These are phyloP conservation scores for Lethrus apterus DNA, from an alignment of 1,140 invertebrate species.

Conservation along the genomic window DNA sequence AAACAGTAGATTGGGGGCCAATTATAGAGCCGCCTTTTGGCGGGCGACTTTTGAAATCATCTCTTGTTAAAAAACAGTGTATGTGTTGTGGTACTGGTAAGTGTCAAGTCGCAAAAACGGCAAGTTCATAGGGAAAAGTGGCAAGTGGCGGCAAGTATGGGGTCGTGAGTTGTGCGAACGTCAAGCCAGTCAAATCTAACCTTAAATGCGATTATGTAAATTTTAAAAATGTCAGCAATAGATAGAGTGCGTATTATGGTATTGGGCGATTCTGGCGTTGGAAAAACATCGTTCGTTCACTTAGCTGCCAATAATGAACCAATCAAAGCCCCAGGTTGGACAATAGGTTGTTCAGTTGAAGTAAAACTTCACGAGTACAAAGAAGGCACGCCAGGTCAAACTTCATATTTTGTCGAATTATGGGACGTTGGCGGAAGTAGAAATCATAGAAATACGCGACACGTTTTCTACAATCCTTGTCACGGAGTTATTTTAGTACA, in stretches of 20 bases:
- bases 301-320: slow-evolving; percentile 83
- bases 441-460: slow-evolving; percentile 82
- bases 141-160: too few relatives aligned
- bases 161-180: too few relatives aligned
- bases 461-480: slow-evolving; percentile 87
- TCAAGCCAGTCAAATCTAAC: too few relatives aligned
- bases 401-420: slow-evolving; percentile 88
- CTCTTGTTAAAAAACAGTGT: too few relatives aligned
- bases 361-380: slow-evolving; percentile 94
- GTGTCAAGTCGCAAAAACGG: too few relatives aligned
- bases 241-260: slow-evolving; percentile 88
- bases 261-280: slow-evolving; percentile 93
- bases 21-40: too few relatives aligned
- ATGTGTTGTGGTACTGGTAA: too few relatives aligned
- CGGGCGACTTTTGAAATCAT: too few relatives aligned
- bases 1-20: too few relatives aligned
- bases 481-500: slow-evolving; percentile 86
- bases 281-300: slow-evolving; percentile 91
- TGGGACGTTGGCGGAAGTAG: slow-evolving; percentile 95
- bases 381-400: slow-evolving; percentile 85
- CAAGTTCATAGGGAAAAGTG: too few relatives aligned
- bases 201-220: too few relatives aligned
- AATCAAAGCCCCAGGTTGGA: slow-evolving; percentile 81
- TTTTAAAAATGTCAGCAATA: slow-evolving; percentile 63
- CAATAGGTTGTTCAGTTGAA: slow-evolving; percentile 90